Percentiles rank a stretch among this genome's conserved stretches.
Conservation (phyloP, 2,797 vertebrate genomes). For the Trematomus bernacchii region DNA sequence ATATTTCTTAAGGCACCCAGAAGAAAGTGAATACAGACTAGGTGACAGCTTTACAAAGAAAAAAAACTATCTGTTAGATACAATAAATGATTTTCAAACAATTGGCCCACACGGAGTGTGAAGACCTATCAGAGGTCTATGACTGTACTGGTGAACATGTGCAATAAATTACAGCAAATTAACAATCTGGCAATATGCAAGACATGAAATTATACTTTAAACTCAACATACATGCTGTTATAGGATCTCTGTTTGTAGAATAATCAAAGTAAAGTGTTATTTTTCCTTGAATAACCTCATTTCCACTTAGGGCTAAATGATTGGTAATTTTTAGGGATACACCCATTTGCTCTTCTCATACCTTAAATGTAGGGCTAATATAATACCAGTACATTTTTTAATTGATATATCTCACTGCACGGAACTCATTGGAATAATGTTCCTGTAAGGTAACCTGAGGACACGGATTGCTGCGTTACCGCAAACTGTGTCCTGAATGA, state of each 20-base stretch:
- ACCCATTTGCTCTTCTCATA: not conserved
- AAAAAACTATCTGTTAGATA: slow-evolving; percentile 7
- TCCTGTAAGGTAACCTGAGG: not conserved
- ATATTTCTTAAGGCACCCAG: slow-evolving; percentile 34
- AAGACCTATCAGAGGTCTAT: slow-evolving; percentile 14
- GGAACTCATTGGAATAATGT: not conserved
- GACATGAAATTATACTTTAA: slow-evolving; percentile 20
- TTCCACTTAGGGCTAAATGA: too few relatives aligned
- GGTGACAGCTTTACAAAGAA: slow-evolving; percentile 21
- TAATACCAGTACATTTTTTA: not conserved
- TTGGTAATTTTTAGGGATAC: not conserved
- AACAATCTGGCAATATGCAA: not conserved
- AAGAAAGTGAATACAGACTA: slow-evolving; percentile 2
- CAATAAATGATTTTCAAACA: slow-evolving; percentile 16
- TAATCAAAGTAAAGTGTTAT: not conserved
- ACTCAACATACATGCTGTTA: slow-evolving; percentile 14
- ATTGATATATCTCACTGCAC: not conserved
- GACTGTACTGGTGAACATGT: slow-evolving; percentile 17
- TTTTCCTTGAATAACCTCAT: not conserved
- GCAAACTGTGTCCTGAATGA: not conserved
- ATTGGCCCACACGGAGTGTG: slow-evolving; percentile 25
- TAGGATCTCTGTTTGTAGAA: not conserved
- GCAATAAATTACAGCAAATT: not conserved
- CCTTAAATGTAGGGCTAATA: not conserved
- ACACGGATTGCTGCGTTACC: not conserved